Base-by-base conservation (phyloP, 30 jellyfish, hydroid and myxozoan genomes). In the Pelagia noctiluca region DNA sequence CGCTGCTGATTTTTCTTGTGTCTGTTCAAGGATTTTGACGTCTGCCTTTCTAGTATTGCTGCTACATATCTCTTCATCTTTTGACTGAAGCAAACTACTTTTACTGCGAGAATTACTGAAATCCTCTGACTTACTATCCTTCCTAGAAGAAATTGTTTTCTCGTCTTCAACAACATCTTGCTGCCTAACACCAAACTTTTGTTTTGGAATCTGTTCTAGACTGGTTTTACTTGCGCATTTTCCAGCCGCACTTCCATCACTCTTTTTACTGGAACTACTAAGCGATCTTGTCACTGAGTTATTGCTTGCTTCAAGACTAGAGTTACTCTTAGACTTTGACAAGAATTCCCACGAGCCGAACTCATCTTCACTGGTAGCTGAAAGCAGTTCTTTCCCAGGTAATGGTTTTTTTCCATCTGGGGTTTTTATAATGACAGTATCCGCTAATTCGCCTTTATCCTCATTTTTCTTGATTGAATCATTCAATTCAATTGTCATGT, bases 321-420 rank as follows among this genome's bases (percentile, higher is more conserved):
- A 35, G 32, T 38, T 30, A n/a, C 75, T 72, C 16, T 69, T 69
- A 18, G 78, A 24, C 3, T 50, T 63, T 10, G 71, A 22, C 10
- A 81, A 72, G 30, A 65, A 78, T 35, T 81, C 91, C 91, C 91
- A 81, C 7, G 92, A 68, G 35, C 92, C 92, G 48, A 82, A 82
- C 3, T 82, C 92, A 13, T 52, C 80, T n/a, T 42, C 72, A 19
- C 30, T 21, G 0, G 19, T 38, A 1, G 71, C 60, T 76, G 24
- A 1, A 60, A 18, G 25, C 70, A 34, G 8, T 35, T 34, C 42
- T 13, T 32, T 18, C 70, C 75, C 26, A 35, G 22, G 25, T 60
- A 36, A n/a, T 54, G 71, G 10, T 31, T 63, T 82, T 60, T 37
- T 50, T 3, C 33, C 92, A 0, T 38, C 31, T 0, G 86, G 78